Base-by-base conservation (phyloP, 2,888 invertebrate genomes). In the Acholoe squamosa region DNA sequence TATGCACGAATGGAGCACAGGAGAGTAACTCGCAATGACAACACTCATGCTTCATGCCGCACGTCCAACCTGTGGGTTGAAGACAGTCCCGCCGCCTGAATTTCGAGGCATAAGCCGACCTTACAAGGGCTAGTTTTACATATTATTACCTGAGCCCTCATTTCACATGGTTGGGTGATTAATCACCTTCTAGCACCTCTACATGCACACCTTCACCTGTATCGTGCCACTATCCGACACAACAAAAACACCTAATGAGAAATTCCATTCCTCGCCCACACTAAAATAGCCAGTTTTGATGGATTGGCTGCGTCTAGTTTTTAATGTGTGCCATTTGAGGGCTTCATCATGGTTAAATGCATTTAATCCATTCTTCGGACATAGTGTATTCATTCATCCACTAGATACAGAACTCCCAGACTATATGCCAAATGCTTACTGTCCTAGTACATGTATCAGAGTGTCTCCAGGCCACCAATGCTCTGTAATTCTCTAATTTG, bases 151-250 rank as follows among this genome's bases (percentile, higher is more conserved):
- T 28, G 0, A 22, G 14, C 84, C 84, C 84, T 84, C 43, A 84
- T 84, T 84, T 51, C 51, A 51, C 43, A 84, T n/a, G 84, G n/a
- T 19, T 84, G n/a, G 43, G 84, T 84, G 84, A 84, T 84, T 84
- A 84, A 77, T 77, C 28, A 31, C 77, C 34, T 3, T 31, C 77
- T 31, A n/a, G 77, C 31, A 34, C 77, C 34, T 19, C 77, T 0
- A n/a, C 71, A 71, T 16, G 71, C 71, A 71, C 34, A 43, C 34
- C 22, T n/a, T 84, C 19, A 16, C 84, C 43, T 43, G 84, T 84
- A 33, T 22, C 84, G 43, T 84, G 84, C 43, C 19, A 25, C 77
- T 28, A 14, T n/a, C 61, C 61, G n/a, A 3, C 61, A 10, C 7
- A 3, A 3, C 31, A 28, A 77, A 28, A 77, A 33, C 77, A 77